Evolutionary conservation across 2,888 invertebrate species (phyloP), one percentile per base, ranked within the genome.

Genomic region (Spialia ferax): DNA sequence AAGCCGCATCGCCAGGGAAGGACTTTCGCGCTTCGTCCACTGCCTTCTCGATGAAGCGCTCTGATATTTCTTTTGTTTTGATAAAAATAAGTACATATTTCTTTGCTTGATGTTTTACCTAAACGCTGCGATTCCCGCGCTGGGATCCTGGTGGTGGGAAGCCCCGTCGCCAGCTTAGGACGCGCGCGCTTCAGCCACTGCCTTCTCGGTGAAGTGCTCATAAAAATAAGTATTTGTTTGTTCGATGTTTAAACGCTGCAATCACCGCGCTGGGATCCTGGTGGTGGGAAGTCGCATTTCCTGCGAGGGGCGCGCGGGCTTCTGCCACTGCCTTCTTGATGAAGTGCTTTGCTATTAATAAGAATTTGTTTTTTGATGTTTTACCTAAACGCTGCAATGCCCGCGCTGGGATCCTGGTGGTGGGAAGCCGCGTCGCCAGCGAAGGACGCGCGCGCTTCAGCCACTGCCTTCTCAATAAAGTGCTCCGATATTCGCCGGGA

Each of bases 141-240:
- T 96, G 22, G 96, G 95, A 72, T 93, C 92, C 79, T 96, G 95
- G 78, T 96, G 95, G 71, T 95, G 95, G 64, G 94, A 86, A 63
- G 94, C 94, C 79, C 95, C 94, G 72, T 94, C 95, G 6, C 95
- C 96, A 63, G 97, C 97, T 83, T 97, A 97, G 50, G 98, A 97
- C 35, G 97, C 96, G 57, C 97, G 94, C n/a, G 99, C 99, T 87
- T 99, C 98, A 18, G 96, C 95, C 35, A 99, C 97, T 38, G 99
- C 98, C 88, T 98, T 98, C 85, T 98, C 97, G 65, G 99, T 98
- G 86, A 99, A 99, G 81, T 98, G 98, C 81, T 98, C 98, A n/a
- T n/a, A n/a, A n/a, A n/a, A n/a, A n/a, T n/a, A n/a, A n/a, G n/a
- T n/a, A n/a, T n/a, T n/a, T n/a, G n/a, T n/a, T n/a, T n/a, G n/a